Base-by-base conservation (phyloP, 2,113 vertebrate genomes). In the Syngnathus floridae region DNA sequence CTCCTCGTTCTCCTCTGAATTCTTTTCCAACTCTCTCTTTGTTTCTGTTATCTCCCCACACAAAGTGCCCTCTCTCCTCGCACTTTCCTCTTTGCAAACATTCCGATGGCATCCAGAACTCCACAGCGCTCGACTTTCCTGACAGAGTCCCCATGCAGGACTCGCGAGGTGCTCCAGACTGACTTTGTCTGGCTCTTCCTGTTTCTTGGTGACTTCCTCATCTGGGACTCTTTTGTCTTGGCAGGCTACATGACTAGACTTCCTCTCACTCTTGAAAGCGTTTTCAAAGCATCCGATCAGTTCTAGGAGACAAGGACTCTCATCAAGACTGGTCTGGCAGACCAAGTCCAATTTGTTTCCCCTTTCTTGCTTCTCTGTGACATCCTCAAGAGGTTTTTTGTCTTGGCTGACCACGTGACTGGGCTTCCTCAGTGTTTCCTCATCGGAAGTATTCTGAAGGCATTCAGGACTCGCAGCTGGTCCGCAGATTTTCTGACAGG, bases 151-250 rank as follows among this genome's bases (percentile, higher is more conserved):
- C 9, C 19, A 62, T 41, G 35, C 36, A 1, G 56, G 52, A 64
- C 68, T 61, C 49, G 65, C 69, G 67, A 56, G 49, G 10, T 46
- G 66, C 66, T 71, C 70, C 52, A 6, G 22, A 59, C 66, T 51
- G 43, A 72, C 70, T 77, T 84, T 83, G 72, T 76, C 66, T 60
- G 1, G 63, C 62, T 72, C 79, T 85, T 82, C 84, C 76, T 80
- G 82, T 36, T 72, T 77, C 67, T 76, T 74, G 63, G 59, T 0
- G 17, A n/a, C 13, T 72, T 54, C 64, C 38, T 62, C 66, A 7
- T 61, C 61, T n/a, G 82, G 69, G 73, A 22, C 10, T 12, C 21
- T 54, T 54, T 54, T 54, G 51, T 54, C n/a, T 54, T 26, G 51
- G 21, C 48, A 6, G 48, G 48, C 17, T 8, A 9, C 48, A 51